phyloP scores from a whole-genome alignment of 2,888 invertebrate species.

The Tetragonisca angustula region DNA sequence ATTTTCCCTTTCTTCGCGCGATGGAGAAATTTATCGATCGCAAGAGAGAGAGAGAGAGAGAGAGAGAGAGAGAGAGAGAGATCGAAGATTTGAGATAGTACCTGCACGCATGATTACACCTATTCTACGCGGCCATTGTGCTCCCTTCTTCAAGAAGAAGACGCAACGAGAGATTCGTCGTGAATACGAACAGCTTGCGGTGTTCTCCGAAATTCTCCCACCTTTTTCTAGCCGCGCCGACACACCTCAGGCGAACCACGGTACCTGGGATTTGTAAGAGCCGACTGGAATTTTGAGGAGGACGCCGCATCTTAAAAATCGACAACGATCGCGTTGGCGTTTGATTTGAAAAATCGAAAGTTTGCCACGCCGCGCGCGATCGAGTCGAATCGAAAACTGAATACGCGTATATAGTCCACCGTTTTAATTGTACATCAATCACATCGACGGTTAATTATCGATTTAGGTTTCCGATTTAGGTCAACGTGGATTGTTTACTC shows the following conservation, averaged over 20 bases:
- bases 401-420: too few relatives aligned
- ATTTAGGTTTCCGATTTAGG: too few relatives aligned
- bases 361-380: too few relatives aligned
- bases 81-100: not conserved
- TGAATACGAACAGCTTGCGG: constrained; percentile 26
- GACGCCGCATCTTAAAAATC: too few relatives aligned
- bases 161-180: not conserved
- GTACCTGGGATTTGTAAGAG: too few relatives aligned
- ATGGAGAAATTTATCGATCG: not conserved
- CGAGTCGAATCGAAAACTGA: too few relatives aligned
- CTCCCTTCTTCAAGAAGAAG: not conserved
- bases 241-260: too few relatives aligned
- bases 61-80: not conserved
- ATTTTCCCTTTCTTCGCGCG: too few relatives aligned
- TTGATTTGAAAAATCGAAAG: too few relatives aligned
- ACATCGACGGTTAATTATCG: too few relatives aligned
- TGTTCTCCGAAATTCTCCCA: not conserved
- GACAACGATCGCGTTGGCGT: not conserved
- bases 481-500: constrained; percentile 2
- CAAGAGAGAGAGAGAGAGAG: not conserved
- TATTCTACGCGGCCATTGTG: constrained; percentile 23
- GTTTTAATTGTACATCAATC: too few relatives aligned
- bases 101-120: constrained; percentile 10
- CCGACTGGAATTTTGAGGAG: too few relatives aligned
- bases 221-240: not conserved